phyloP scores from a whole-genome alignment of 2,888 invertebrate genomes.

The Drosophila paracracens region DNA sequence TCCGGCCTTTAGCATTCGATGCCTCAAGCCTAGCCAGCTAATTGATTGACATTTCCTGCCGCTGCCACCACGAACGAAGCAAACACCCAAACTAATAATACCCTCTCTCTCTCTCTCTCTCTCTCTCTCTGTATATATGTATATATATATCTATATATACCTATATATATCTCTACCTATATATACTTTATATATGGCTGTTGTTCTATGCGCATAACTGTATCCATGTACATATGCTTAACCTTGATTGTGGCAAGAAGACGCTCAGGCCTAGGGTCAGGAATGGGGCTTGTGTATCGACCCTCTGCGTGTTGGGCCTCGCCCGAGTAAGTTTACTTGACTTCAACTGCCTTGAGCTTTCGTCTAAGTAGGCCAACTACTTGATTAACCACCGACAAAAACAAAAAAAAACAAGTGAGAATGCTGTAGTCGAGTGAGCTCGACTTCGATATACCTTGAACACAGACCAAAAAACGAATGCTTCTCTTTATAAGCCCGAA shows the following conservation, averaged over 20 bases:
- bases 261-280: constrained; percentile 22
- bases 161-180: constrained; percentile 3
- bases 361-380: constrained; percentile 55
- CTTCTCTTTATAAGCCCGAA: neutral
- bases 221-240: constrained; percentile 46
- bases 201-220: constrained; percentile 25
- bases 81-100: constrained; percentile 19
- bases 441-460: neutral
- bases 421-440: neutral
- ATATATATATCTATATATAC: neutral
- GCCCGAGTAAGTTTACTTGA: constrained; percentile 14
- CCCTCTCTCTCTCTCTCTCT: neutral
- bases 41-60: constrained; percentile 81
- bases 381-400: constrained; percentile 46
- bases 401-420: neutral
- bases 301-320: constrained; percentile 34
- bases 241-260: constrained; percentile 73
- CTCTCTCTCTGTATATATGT: too few species aligned
- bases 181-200: constrained; percentile 9
- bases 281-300: constrained; percentile 24
- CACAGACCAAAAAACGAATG: too few species aligned
- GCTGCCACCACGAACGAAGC: constrained; percentile 49
- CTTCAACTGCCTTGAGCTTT: constrained; percentile 46
- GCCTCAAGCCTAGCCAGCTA: constrained; percentile 43
- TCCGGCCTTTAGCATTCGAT: constrained; percentile 3